A percentile compares a stretch with the other conserved stretches of the same genome.
Conservation (phyloP, 2,888 invertebrate species). For the Thumatha senex region DNA sequence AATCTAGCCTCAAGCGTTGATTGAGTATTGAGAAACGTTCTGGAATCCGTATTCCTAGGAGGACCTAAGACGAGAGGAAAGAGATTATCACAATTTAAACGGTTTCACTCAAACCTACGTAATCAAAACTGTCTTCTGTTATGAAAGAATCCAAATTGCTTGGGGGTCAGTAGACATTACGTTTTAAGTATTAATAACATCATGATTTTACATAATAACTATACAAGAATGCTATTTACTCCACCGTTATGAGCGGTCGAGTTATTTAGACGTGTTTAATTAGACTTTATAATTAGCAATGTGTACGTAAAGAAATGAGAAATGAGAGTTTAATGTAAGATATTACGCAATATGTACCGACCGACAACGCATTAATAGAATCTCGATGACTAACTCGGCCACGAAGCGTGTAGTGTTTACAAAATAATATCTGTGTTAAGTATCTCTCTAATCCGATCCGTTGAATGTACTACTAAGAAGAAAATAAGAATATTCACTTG, state of each 20-base stretch:
- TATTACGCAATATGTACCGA: constrained; percentile 20
- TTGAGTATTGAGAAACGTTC: too few species aligned
- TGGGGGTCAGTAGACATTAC: constrained; percentile 24
- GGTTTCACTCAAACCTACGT: constrained; percentile 1
- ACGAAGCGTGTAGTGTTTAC: constrained; percentile 9
- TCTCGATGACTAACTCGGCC: constrained; percentile 3
- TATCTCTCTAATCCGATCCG: background rate
- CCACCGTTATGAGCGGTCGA: constrained; percentile 26
- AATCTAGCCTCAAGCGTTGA: too few species aligned
- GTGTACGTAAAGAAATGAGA: constrained; percentile 35
- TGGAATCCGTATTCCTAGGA: too few species aligned
- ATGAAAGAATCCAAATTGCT: constrained; percentile 14
- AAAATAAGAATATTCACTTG: background rate
- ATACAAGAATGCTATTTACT: constrained; percentile 29
- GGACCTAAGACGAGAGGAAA: background rate
- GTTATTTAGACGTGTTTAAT: constrained; percentile 38
- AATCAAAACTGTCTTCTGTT: constrained; percentile 2
- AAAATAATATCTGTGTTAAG: constrained; percentile 9
- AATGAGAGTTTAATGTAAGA: constrained; percentile 32
- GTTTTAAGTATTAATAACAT: constrained; percentile 19
- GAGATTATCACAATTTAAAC: background rate
- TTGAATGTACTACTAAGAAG: background rate
- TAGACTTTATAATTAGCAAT: constrained; percentile 44
- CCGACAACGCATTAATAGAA: constrained; percentile 11
- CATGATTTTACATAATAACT: constrained; percentile 24